Percentiles rank a stretch among this genome's conserved stretches.
Conservation (phyloP, 2,888 invertebrate species). For the Idaea biselata region DNA sequence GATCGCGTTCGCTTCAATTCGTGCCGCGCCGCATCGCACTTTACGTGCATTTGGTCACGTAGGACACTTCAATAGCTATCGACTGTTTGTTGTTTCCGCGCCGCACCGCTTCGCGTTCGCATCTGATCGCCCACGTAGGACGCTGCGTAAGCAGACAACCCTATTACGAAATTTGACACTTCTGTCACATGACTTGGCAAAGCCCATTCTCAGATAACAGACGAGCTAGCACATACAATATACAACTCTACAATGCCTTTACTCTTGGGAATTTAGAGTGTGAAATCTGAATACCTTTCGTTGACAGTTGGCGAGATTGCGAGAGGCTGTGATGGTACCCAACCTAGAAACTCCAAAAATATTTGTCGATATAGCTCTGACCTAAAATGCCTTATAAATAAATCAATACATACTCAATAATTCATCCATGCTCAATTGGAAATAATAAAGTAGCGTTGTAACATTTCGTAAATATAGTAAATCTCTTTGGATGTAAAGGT, state of each 20-base stretch:
- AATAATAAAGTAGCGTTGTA: constrained; percentile 31
- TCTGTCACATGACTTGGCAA: too few relatives aligned
- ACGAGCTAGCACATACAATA: neutral
- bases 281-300: neutral
- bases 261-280: neutral
- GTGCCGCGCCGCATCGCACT: too few relatives aligned
- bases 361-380: neutral
- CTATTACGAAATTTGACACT: too few relatives aligned
- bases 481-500: constrained; percentile 16
- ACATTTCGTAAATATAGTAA: constrained; percentile 31
- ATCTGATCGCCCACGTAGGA: too few relatives aligned
- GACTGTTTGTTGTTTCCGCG: too few relatives aligned
- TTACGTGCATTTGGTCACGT: too few relatives aligned
- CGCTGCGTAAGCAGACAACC: too few relatives aligned
- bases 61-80: too few relatives aligned
- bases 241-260: neutral
- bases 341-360: neutral
- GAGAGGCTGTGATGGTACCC: neutral
- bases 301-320: neutral
- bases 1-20: too few relatives aligned
- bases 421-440: constrained; percentile 30
- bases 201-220: too few relatives aligned
- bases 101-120: too few relatives aligned
- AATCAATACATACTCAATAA: constrained; percentile 27
- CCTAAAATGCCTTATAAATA: constrained; percentile 8